Evolutionary conservation across 2,797 vertebrate genomes (phyloP).

Genomic region (Melanitta fusca): DNA sequence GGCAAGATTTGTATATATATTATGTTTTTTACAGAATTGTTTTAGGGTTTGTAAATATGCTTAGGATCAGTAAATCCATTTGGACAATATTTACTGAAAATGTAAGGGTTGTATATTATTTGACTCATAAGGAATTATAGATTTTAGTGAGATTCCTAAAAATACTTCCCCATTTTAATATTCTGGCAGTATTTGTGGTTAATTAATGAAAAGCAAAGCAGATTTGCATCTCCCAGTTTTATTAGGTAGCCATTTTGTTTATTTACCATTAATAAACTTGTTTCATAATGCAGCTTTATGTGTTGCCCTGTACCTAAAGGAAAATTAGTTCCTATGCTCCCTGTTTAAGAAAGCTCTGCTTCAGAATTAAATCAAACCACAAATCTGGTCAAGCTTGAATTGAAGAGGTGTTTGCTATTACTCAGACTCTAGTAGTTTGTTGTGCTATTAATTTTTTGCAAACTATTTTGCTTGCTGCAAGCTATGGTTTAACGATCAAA

Average conservation of each 20-base stretch:
- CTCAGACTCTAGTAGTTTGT: not conserved
- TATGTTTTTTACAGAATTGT: constrained; percentile 35
- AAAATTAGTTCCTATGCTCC: not conserved
- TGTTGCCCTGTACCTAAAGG: not conserved
- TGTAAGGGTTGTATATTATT: not conserved
- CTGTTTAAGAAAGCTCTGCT: not conserved
- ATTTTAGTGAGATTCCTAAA: constrained; percentile 1
- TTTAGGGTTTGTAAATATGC: constrained; percentile 14
- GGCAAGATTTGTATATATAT: not conserved
- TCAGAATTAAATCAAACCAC: not conserved
- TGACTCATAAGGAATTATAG: not conserved
- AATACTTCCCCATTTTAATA: not conserved
- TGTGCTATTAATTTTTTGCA: not conserved
- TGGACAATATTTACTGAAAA: constrained; percentile 36
- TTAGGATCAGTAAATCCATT: constrained; percentile 32
- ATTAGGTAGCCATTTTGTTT: not conserved
- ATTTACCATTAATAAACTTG: not conserved
- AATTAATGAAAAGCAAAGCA: not conserved
- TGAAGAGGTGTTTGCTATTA: not conserved
- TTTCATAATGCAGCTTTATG: not conserved
- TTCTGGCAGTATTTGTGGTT: not conserved
- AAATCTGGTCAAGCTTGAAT: not conserved
- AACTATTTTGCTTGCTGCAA: not conserved
- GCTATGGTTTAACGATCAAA: not conserved
- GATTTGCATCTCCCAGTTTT: not conserved